These are phyloP conservation scores for Centropus unirufus DNA, from an alignment of 2,113 vertebrate species.

Conservation along the genomic window DNA sequence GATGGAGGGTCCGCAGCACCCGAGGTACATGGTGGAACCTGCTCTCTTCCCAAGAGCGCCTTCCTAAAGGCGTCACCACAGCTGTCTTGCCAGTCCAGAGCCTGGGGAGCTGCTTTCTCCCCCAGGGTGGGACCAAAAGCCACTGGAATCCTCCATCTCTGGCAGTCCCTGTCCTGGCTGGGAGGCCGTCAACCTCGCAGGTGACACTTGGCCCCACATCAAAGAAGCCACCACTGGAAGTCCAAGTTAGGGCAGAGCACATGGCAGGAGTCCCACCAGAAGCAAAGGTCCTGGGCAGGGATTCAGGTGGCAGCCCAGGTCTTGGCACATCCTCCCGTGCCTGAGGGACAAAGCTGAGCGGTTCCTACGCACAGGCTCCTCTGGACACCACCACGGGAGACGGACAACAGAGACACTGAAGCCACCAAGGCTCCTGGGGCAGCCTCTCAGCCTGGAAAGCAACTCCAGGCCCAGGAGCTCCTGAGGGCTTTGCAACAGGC, in stretches of 20 bases:
- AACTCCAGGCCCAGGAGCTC: not conserved
- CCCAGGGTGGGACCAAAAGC: not conserved
- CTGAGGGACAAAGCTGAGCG: not conserved
- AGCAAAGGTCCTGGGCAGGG: not conserved
- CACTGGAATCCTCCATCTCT: not conserved
- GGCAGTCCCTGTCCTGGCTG: not conserved
- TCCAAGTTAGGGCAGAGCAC: not conserved
- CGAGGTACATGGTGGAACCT: not conserved
- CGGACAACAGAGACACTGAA: not conserved
- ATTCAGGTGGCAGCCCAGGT: not conserved
- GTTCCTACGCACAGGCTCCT: not conserved
- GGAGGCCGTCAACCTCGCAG: accelerated
- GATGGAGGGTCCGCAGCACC: not conserved
- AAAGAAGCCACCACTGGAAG: not conserved
- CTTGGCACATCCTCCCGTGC: not conserved
- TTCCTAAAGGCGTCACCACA: not conserved
- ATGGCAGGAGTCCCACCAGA: not conserved
- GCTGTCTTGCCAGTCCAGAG: not conserved
- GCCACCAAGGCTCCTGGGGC: not conserved
- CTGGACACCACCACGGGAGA: not conserved
- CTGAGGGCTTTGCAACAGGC: not conserved
- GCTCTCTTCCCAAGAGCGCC: not conserved
- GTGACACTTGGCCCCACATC: not conserved
- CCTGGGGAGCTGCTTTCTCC: not conserved
- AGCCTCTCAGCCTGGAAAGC: not conserved